A percentile compares a stretch with the other conserved stretches of the same genome.
Evolutionary conservation across 2,888 invertebrate genomes (phyloP).

Genomic region (Asteroscopus sphinx): DNA sequence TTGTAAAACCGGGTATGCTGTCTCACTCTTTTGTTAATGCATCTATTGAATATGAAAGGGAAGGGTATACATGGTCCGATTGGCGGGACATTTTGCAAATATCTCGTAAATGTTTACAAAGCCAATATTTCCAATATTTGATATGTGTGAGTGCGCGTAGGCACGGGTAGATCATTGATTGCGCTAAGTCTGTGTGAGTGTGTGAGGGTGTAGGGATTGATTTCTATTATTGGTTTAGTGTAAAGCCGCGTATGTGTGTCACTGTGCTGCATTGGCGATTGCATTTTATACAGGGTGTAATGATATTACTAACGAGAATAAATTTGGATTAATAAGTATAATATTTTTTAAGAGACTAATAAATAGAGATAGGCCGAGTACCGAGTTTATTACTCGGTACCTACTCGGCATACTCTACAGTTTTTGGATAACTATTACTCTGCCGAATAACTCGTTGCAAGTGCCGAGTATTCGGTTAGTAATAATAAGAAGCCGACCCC

Average conservation of each 20-base stretch:
- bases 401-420: no score
- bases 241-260: conserved; percentile 89
- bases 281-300: conserved; percentile 73
- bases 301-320: not conserved
- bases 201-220: conserved; percentile 88
- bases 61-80: conserved; percentile 69
- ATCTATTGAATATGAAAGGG: conserved; percentile 66
- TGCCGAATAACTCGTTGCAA: no score
- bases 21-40: conserved; percentile 70
- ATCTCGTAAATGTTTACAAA: conserved; percentile 87
- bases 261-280: conserved; percentile 83
- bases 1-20: conserved; percentile 78
- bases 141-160: conserved; percentile 71
- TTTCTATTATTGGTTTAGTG: conserved; percentile 89
- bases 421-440: no score
- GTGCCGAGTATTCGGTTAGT: no score
- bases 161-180: conserved; percentile 77
- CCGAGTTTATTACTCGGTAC: no score
- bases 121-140: conserved; percentile 86
- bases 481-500: no score
- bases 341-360: no score
- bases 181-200: conserved; percentile 72
- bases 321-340: not conserved
- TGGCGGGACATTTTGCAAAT: conserved; percentile 84
- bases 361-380: no score